These are phyloP conservation scores for Ptilonorhynchus violaceus DNA, from an alignment of 2,113 vertebrate genomes.

Conservation along the genomic window DNA sequence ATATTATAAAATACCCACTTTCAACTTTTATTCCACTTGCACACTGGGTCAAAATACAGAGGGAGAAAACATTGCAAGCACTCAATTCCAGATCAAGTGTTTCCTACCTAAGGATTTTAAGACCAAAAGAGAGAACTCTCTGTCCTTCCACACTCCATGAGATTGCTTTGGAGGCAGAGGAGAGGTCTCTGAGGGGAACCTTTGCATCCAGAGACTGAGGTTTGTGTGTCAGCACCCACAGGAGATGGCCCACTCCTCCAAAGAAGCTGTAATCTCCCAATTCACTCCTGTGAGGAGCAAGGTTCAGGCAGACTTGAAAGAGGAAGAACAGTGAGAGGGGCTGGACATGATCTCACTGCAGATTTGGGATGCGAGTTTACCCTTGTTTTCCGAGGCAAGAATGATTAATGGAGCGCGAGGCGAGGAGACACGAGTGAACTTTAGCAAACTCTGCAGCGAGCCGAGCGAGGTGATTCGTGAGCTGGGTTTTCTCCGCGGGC, in stretches of 20 bases:
- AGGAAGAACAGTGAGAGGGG: neutral
- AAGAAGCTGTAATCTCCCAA: neutral
- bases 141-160: neutral
- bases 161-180: neutral
- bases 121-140: neutral
- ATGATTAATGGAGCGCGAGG: conserved; percentile 40
- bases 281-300: neutral
- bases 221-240: neutral
- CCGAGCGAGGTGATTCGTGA: conserved; percentile 17
- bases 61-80: neutral
- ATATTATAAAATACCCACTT: neutral
- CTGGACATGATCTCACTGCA: neutral
- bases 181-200: neutral
- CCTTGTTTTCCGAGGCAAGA: neutral
- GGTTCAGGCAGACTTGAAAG: neutral
- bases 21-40: neutral
- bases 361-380: neutral
- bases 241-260: neutral
- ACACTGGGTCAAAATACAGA: neutral
- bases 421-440: conserved; percentile 27
- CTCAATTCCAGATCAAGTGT: neutral
- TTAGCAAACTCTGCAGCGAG: neutral
- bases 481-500: neutral
- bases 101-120: neutral
- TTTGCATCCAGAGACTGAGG: neutral